Percentiles rank a stretch among this genome's conserved stretches.
phyloP scores from a whole-genome alignment of 2,113 vertebrate species.

The Rhabdornis inornatus region DNA sequence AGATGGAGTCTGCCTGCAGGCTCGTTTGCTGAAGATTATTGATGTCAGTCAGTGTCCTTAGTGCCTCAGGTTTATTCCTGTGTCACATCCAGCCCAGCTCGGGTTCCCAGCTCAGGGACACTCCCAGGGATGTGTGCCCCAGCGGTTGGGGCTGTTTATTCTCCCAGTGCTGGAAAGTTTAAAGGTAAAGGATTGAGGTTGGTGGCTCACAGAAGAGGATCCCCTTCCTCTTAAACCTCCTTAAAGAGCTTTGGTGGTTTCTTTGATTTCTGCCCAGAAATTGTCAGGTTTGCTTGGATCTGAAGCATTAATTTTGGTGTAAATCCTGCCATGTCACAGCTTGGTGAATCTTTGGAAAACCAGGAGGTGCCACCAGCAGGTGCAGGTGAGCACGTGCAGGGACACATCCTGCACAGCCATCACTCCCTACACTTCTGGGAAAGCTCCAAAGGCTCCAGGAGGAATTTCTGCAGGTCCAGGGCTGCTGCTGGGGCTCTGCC shows the following conservation, averaged over 20 bases:
- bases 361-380: neutral
- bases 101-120: neutral
- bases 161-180: neutral
- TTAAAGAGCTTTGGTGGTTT: neutral
- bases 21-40: neutral
- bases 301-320: neutral
- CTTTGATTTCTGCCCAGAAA: neutral
- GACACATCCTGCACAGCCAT: neutral
- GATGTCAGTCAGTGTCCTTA: fast-evolving
- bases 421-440: neutral
- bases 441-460: neutral
- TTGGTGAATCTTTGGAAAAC: neutral
- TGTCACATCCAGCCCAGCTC: fast-evolving
- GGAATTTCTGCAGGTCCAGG: neutral
- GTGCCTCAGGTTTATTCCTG: neutral
- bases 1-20: neutral
- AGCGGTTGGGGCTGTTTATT: neutral
- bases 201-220: neutral
- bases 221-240: neutral
- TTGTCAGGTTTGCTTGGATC: neutral
- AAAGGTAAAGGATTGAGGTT: neutral
- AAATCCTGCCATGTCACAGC: neutral
- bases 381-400: neutral
- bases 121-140: neutral
- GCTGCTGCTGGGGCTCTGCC: neutral